Evolutionary conservation across 2,888 invertebrate species (phyloP), one percentile per base, ranked within the genome.

Genomic region (Monoplex corrugatus): DNA sequence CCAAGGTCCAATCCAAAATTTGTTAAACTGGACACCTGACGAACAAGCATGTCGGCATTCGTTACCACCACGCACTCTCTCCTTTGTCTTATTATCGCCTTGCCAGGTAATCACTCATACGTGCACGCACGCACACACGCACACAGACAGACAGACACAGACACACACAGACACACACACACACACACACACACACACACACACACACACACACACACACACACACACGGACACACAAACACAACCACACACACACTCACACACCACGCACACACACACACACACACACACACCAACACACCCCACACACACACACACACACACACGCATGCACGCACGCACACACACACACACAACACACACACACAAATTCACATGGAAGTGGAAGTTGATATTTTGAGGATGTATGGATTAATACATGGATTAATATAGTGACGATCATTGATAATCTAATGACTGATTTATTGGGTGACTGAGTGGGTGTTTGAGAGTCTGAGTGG

Each of bases 121-220:
- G n/a, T n/a, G n/a, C 63, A 87, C 57, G 32, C 13, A 80, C 83
- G n/a, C 38, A 68, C 16, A 28, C 16, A 68, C 68, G n/a, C 68
- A 68, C 28, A 63, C 57, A 50, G 8, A 43, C n/a, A 86, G 63
- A 63, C 40, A 86, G 35, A 23, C 35, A 35, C 57, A 63, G 63
- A 63, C 57, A 50, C 35, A 86, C 38, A 63, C 68, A 2, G 28
- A 28, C 68, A 78, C 72, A 78, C 45, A 50, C 35, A 87, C 32
- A 28, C 28, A 38, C 78, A 80, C 23, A 50, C 28, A 35, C 45
- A 38, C 40, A 82, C 16, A 68, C 50, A 80, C 63, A 40, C 78
- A 38, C 45, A 38, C 28, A 72, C 45, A 57, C 82, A 57, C 28
- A 45, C 32, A 43, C 82, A 89, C 63, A 75, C 35, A 80, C 38